Base-by-base conservation (phyloP, 2,113 vertebrate species). In the Balaeniceps rex region DNA sequence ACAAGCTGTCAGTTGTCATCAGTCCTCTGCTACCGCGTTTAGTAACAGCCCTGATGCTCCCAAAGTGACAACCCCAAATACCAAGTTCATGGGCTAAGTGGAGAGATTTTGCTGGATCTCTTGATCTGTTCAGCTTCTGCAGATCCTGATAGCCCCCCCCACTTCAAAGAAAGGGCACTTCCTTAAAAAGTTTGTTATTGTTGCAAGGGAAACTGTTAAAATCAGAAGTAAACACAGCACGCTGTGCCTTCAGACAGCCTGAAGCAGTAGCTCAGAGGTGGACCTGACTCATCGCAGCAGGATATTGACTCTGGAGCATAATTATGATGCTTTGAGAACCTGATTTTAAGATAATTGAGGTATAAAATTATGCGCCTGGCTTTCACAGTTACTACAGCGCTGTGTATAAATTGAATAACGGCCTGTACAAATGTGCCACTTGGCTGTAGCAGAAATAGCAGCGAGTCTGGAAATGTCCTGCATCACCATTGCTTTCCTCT, bases 321-420 rank as follows among this genome's bases (percentile, higher is more conserved):
- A 97, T 95, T 93, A 93, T 9, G 76, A 71, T 94, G 87, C 94
- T 96, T 94, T 79, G 93, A 94, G 88, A 94, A 87, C 86, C 91
- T 94, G 95, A 94, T 95, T 97, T 96, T 87, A 44, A 93, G 94
- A 92, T 97, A 95, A 97, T 92, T 92, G 96, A 92, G 88, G 97
- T 87, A 93, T 96, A 93, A 96, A 94, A 95, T 93, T 55, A 89
- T 84, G 88, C 0, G 61, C 88, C 94, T 96, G 93, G 94, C 83
- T 87, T 64, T 92, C 70, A 4, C 83, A 88, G 88, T 81, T 91
- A 94, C 95, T 95, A 64, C 83, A 79, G 88, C 87, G 65, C 94
- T n/a, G 74, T 16, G 83, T 44, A 85, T 46, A 91, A 96, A 96
- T 94, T 49, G 88, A 93, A 88, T 94, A 91, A 94, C 0, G 7